A percentile compares a stretch with the other conserved stretches of the same genome.
phyloP scores from a whole-genome alignment of 2,113 vertebrate genomes.

The Burhinus bistriatus region DNA sequence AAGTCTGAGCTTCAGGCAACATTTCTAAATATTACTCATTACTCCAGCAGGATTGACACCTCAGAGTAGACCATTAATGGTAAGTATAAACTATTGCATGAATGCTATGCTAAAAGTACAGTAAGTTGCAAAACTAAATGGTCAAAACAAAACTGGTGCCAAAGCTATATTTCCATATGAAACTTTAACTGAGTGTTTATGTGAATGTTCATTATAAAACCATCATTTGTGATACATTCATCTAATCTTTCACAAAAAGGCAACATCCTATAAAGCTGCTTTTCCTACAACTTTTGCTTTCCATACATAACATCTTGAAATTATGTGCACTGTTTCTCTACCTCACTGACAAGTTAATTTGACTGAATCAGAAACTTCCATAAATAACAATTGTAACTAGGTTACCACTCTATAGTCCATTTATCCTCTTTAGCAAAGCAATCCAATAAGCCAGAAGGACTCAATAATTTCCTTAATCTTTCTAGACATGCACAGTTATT shows the following conservation, averaged over 20 bases:
- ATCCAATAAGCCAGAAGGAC: not conserved
- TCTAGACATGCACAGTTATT: not conserved
- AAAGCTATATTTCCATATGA: not conserved
- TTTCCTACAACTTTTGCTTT: not conserved
- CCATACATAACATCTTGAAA: not conserved
- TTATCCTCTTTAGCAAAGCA: conserved; percentile 29
- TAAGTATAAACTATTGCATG: not conserved
- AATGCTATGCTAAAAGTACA: not conserved
- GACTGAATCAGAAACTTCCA: not conserved
- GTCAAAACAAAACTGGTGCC: not conserved
- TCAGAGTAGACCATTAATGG: not conserved
- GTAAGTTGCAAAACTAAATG: not conserved
- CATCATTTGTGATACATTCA: rapidly evolving
- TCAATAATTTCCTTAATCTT: conserved; percentile 25
- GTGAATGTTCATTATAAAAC: not conserved
- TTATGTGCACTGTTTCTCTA: not conserved
- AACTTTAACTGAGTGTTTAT: not conserved
- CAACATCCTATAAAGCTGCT: not conserved
- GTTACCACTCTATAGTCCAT: not conserved
- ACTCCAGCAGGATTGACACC: not conserved
- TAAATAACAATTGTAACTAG: conserved; percentile 24
- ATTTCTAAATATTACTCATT: not conserved
- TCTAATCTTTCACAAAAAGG: not conserved
- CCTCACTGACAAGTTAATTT: conserved; percentile 17
- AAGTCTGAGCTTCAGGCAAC: not conserved